phyloP scores from a whole-genome alignment of 2,797 vertebrate genomes.

The Nyctibius grandis region DNA sequence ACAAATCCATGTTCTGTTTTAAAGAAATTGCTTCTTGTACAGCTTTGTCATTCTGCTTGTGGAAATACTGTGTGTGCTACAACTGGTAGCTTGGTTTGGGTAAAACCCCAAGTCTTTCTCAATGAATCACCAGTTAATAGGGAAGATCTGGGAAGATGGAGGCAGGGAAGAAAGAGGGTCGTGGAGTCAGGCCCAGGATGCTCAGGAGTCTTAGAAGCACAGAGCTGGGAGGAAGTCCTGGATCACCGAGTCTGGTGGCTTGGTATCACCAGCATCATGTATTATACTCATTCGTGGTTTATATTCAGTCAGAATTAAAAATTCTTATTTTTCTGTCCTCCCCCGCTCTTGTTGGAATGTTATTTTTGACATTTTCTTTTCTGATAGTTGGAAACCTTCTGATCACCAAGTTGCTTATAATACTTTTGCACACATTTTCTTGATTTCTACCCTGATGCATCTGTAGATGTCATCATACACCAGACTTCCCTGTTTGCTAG shows the following conservation, averaged over 20 bases:
- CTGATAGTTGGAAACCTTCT: not conserved
- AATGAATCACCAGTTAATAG: not conserved
- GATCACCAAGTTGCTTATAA: not conserved
- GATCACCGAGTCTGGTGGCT: not conserved
- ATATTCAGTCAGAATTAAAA: not conserved
- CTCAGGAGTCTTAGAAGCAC: not conserved
- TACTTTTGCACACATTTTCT: not conserved
- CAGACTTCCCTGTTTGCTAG: not conserved
- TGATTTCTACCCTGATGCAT: not conserved
- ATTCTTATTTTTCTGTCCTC: not conserved
- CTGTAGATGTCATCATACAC: not conserved
- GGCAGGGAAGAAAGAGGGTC: not conserved
- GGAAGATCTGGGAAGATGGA: not conserved
- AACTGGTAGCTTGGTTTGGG: not conserved
- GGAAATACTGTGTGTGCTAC: not conserved
- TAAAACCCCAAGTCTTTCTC: not conserved
- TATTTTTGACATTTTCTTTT: not conserved
- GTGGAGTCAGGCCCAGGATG: not conserved
- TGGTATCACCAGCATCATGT: not conserved
- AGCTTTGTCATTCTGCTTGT: not conserved
- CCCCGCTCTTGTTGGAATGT: not conserved
- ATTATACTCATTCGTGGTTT: not conserved
- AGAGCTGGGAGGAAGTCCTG: not conserved
- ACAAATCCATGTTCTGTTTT: not conserved
- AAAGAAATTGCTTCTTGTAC: not conserved